phyloP scores from a whole-genome alignment of 2,113 vertebrate species.

The Cyanoliseus patagonus region DNA sequence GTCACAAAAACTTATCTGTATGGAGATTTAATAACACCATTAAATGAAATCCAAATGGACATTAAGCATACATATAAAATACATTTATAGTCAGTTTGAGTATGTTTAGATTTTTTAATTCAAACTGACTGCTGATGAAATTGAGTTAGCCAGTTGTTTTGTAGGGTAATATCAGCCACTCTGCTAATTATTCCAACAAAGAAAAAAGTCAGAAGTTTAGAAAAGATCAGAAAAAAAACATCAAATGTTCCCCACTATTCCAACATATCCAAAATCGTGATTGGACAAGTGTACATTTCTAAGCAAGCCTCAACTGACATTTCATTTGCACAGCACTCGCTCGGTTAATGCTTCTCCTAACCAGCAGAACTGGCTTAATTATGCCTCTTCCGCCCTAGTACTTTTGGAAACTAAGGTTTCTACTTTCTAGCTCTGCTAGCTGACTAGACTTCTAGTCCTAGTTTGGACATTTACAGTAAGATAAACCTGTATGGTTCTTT shows the following conservation, averaged over 20 bases:
- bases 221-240: neutral
- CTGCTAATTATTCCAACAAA: neutral
- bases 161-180: neutral
- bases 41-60: neutral
- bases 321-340: neutral
- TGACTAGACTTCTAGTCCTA: neutral
- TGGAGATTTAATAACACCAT: slow-evolving; percentile 5
- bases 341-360: neutral
- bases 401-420: neutral
- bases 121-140: slow-evolving; percentile 9
- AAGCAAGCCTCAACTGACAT: neutral
- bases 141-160: neutral
- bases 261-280: neutral
- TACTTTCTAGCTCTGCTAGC: neutral
- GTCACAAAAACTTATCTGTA: slow-evolving; percentile 3
- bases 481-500: neutral
- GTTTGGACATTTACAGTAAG: neutral
- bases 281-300: neutral
- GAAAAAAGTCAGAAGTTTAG: neutral
- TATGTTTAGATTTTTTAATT: neutral
- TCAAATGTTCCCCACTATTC: neutral
- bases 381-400: neutral
- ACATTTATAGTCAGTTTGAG: neutral
- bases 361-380: neutral
- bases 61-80: neutral